phyloP scores from a whole-genome alignment of 2,888 invertebrate species.

The Chamaedrilus cognettii region DNA sequence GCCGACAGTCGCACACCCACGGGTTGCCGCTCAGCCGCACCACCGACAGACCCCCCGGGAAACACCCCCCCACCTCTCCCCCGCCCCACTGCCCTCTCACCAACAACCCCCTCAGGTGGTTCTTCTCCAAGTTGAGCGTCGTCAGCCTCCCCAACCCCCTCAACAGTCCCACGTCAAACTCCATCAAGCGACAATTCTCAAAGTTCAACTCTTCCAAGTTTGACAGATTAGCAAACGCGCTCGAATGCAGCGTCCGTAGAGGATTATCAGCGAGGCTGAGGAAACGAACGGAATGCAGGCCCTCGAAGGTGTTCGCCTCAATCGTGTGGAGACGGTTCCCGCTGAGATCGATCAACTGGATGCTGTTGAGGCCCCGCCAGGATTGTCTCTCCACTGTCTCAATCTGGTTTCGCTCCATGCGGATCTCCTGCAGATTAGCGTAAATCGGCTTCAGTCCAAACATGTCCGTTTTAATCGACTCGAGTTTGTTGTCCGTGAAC shows the following conservation, averaged over 20 bases:
- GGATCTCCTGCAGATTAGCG: slow-evolving; percentile 38
- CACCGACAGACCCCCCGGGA: slow-evolving; percentile 30
- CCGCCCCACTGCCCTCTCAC: too few relatives aligned
- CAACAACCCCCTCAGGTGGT: slow-evolving; percentile 30
- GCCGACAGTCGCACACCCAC: slow-evolving; percentile 39
- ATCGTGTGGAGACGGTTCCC: slow-evolving; percentile 31
- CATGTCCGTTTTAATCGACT: slow-evolving; percentile 24
- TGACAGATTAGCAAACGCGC: slow-evolving; percentile 27
- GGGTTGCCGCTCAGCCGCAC: slow-evolving; percentile 38
- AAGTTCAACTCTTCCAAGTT: slow-evolving; percentile 38
- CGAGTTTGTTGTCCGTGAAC: slow-evolving; percentile 33
- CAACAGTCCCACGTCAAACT: slow-evolving; percentile 34
- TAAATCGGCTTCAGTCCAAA: too few relatives aligned
- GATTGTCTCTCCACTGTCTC: slow-evolving; percentile 32
- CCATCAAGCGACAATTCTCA: slow-evolving; percentile 35
- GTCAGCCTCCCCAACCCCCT: slow-evolving; percentile 23
- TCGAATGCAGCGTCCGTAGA: slow-evolving; percentile 25
- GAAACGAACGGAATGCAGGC: too few relatives aligned
- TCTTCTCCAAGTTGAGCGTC: slow-evolving; percentile 39
- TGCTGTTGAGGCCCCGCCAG: slow-evolving; percentile 31
- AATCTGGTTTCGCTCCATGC: slow-evolving; percentile 33
- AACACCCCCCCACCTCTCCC: slow-evolving; percentile 22
- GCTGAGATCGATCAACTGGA: slow-evolving; percentile 35
- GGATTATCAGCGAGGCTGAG: slow-evolving; percentile 34
- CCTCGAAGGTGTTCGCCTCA: slow-evolving; percentile 26